These are phyloP conservation scores for Gouania willdenowi DNA, from an alignment of 2,797 vertebrate genomes.

Conservation along the genomic window DNA sequence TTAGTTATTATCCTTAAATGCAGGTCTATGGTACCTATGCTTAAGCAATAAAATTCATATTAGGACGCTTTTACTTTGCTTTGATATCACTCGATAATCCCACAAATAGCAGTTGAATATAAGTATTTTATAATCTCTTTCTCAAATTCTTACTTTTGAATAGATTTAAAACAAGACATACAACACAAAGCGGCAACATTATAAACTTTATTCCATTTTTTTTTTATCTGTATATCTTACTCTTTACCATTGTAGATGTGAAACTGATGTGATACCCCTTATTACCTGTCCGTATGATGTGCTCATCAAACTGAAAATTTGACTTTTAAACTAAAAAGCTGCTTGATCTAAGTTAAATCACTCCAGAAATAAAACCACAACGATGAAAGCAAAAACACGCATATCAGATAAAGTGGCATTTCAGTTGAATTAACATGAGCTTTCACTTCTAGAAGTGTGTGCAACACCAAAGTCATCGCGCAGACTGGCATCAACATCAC, in stretches of 20 bases:
- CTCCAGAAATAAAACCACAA: conserved; percentile 52
- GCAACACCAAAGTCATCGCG: conserved; percentile 2
- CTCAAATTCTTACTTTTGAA: conserved; percentile 50
- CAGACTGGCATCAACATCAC: conserved; percentile 24
- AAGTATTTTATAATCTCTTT: conserved; percentile 1
- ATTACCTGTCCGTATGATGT: conserved; percentile 41
- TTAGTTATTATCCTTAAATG: conserved; percentile 75
- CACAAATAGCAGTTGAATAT: conserved; percentile 17
- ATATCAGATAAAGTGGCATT: conserved; percentile 39
- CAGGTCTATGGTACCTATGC: conserved; percentile 60
- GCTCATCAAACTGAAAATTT: no score
- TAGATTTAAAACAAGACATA: no score
- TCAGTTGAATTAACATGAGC: conserved; percentile 15
- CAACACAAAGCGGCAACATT: no score
- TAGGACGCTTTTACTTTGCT: conserved; percentile 60
- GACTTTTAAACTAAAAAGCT: no score
- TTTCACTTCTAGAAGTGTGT: conserved; percentile 5
- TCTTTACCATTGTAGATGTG: no score
- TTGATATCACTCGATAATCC: conserved; percentile 61
- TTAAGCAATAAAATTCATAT: conserved; percentile 58
- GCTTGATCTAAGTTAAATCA: conserved; percentile 57
- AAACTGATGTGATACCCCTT: conserved; percentile 16
- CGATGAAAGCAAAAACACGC: conserved; percentile 34
- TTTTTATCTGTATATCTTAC: no score
- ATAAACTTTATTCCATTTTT: no score